These are phyloP conservation scores for Eciton burchellii DNA, from an alignment of 1,140 invertebrate genomes.

Conservation along the genomic window DNA sequence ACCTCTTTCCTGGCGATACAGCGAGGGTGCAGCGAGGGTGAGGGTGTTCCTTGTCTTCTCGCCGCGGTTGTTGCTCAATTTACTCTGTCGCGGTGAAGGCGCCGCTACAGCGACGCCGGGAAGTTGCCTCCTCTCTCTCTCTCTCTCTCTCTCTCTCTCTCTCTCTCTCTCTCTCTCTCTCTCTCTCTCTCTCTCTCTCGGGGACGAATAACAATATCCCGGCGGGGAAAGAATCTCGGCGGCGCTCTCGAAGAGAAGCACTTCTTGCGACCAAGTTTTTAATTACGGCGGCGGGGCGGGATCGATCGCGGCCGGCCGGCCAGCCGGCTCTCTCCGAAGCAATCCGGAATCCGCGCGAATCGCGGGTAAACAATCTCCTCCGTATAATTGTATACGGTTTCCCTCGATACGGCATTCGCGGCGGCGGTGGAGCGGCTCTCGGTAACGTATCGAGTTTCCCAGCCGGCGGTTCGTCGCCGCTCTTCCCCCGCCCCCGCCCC, in stretches of 20 bases:
- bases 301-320: slow-evolving; percentile 65
- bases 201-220: slow-evolving; percentile 28
- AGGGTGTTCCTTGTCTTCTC: background rate
- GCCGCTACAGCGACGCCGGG: slow-evolving; percentile 1
- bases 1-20: slow-evolving; percentile 26
- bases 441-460: slow-evolving; percentile 67
- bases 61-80: slow-evolving; percentile 45
- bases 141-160: too few relatives aligned
- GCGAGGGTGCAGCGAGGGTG: slow-evolving; percentile 41
- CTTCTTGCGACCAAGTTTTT: slow-evolving; percentile 55
- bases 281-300: slow-evolving; percentile 49
- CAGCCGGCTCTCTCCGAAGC: slow-evolving; percentile 10
- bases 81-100: slow-evolving; percentile 20
- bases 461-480: slow-evolving; percentile 37
- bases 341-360: slow-evolving; percentile 52
- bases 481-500: too few relatives aligned
- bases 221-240: slow-evolving; percentile 36
- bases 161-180: too few relatives aligned
- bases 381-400: slow-evolving; percentile 67
- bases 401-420: slow-evolving; percentile 42
- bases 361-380: slow-evolving; percentile 64
- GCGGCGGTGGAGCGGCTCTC: slow-evolving; percentile 31
- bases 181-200: too few relatives aligned
- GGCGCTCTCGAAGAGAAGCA: slow-evolving; percentile 17
- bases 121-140: too few relatives aligned